These are phyloP conservation scores for Triplophysa yarkandensis DNA, from an alignment of 2,797 vertebrate species.

Conservation along the genomic window DNA sequence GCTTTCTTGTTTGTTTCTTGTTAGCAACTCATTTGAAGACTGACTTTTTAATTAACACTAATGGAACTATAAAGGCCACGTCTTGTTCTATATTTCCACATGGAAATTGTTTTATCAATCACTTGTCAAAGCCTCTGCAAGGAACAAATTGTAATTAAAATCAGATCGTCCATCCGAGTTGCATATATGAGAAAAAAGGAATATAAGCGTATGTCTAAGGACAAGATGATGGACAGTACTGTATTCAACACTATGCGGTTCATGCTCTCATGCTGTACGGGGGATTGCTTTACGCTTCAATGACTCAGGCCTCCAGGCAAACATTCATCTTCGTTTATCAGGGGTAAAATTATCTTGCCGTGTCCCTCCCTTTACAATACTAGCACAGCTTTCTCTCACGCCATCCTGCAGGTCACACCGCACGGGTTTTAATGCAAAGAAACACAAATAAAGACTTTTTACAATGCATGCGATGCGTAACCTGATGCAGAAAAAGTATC, in stretches of 20 bases:
- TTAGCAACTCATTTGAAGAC: background rate
- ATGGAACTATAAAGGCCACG: background rate
- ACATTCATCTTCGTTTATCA: constrained; percentile 74
- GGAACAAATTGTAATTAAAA: constrained; percentile 13
- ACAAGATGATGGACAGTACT: background rate
- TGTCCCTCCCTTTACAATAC: background rate
- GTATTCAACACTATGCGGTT: constrained; percentile 11
- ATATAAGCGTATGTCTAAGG: background rate
- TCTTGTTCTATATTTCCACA: background rate
- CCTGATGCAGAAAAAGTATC: too few relatives aligned
- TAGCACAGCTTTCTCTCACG: constrained; percentile 45
- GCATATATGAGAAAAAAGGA: background rate
- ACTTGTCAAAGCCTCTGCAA: background rate
- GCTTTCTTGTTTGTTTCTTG: background rate
- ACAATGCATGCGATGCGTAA: too few relatives aligned
- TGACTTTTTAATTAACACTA: background rate
- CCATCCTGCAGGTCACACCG: constrained; percentile 11
- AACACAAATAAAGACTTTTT: too few relatives aligned
- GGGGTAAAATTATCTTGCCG: constrained; percentile 36
- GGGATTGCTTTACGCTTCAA: constrained; percentile 64
- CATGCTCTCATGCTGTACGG: background rate
- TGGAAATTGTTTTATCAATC: constrained; percentile 8
- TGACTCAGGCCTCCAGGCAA: constrained; percentile 60
- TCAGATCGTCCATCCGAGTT: background rate
- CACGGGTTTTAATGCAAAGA: background rate